A percentile compares a stretch with the other conserved stretches of the same genome.
Evolutionary conservation across 1,140 invertebrate genomes (phyloP).

Genomic region (Drosophila mauritiana): DNA sequence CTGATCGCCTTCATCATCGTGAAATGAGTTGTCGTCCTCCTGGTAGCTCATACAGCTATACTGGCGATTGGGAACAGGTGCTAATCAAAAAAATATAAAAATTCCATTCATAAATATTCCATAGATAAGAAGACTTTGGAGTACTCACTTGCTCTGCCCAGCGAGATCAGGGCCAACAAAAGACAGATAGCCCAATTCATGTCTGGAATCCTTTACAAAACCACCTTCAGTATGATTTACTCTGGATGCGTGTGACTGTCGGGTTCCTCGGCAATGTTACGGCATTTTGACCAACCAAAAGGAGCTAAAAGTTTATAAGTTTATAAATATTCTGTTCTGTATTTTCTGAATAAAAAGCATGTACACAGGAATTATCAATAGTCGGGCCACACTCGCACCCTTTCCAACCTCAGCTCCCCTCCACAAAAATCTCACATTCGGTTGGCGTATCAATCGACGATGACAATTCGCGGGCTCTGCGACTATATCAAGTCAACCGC

Average conservation of each 20-base stretch:
- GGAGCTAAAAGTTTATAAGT: constrained; percentile 15
- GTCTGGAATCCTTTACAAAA: constrained; percentile 8
- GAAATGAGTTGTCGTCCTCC: constrained; percentile 68
- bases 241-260: not conserved
- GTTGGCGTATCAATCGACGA: constrained; percentile 44
- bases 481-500: constrained; percentile 48
- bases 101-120: not conserved
- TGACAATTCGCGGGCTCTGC: constrained; percentile 56
- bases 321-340: constrained; percentile 13
- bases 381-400: constrained; percentile 19
- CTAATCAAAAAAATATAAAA: not conserved
- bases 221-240: constrained; percentile 1
- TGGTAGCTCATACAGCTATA: constrained; percentile 77
- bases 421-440: not conserved
- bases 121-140: not conserved
- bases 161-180: constrained; percentile 47
- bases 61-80: constrained; percentile 60
- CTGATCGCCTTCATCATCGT: constrained; percentile 70
- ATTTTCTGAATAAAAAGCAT: constrained; percentile 29
- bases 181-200: constrained; percentile 50
- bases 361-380: constrained; percentile 28
- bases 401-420: not conserved
- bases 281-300: constrained; percentile 54
- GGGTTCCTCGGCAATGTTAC: constrained; percentile 23
- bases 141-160: constrained; percentile 54